A percentile compares a stretch with the other conserved stretches of the same genome.
Conservation (phyloP, 1,140 invertebrate genomes). For the Leptopilina boulardi region DNA sequence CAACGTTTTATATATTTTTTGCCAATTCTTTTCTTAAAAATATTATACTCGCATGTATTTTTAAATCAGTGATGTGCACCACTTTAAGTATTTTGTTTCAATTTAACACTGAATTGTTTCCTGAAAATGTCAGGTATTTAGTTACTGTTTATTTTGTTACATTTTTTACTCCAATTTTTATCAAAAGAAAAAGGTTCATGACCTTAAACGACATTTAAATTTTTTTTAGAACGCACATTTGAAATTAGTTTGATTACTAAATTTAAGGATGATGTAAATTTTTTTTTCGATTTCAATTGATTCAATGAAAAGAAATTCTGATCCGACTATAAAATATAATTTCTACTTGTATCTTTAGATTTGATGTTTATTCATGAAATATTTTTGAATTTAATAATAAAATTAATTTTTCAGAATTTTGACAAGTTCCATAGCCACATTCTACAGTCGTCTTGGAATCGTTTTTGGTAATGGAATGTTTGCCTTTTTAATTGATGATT, state of each 20-base stretch:
- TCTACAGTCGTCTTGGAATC: not conserved
- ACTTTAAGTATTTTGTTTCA: not conserved
- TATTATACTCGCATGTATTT: not conserved
- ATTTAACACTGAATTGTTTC: not conserved
- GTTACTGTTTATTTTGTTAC: too few relatives aligned
- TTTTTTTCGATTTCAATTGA: too few relatives aligned
- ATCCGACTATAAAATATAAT: too few relatives aligned
- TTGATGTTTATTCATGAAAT: not conserved
- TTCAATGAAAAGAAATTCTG: too few relatives aligned
- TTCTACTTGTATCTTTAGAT: not conserved
- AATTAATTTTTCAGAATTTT: conserved; percentile 7
- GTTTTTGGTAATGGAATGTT: not conserved
- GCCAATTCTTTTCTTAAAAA: not conserved
- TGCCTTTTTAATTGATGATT: not conserved
- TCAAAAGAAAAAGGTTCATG: too few relatives aligned
- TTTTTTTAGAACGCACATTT: too few relatives aligned
- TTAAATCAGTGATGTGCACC: not conserved
- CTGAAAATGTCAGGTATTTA: not conserved
- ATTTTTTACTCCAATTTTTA: too few relatives aligned
- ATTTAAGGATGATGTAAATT: too few relatives aligned
- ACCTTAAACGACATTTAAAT: too few relatives aligned
- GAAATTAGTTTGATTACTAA: too few relatives aligned
- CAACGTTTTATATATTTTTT: not conserved
- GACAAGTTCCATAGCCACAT: not conserved
- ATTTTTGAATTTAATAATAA: not conserved